A percentile compares a stretch with the other conserved stretches of the same genome.
These are phyloP conservation scores for Heterocephalus glaber DNA, from an alignment of 2,113 vertebrate species.

Conservation along the genomic window DNA sequence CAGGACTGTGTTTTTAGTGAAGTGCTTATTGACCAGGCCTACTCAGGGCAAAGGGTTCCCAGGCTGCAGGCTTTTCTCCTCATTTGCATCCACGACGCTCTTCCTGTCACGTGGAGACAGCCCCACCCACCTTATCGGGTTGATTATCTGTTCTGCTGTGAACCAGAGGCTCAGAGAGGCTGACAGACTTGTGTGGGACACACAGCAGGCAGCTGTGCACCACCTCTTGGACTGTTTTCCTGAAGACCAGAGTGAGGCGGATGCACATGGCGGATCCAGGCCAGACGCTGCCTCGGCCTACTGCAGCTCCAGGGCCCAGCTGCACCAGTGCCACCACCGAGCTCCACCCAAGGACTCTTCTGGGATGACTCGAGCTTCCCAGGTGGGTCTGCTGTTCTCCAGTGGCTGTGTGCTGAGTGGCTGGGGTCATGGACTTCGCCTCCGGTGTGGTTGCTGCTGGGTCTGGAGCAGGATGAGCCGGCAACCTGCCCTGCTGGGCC, in stretches of 20 bases:
- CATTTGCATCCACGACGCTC: background rate
- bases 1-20: background rate
- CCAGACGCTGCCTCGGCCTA: accelerated
- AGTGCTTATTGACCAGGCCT: background rate
- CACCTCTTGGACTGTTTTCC: accelerated
- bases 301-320: background rate
- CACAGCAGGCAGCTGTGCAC: background rate
- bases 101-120: background rate
- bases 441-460: accelerated
- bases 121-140: background rate
- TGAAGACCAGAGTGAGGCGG: accelerated
- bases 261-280: background rate
- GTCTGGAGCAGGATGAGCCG: background rate
- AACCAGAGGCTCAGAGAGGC: background rate
- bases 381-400: background rate
- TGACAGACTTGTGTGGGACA: background rate
- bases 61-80: background rate
- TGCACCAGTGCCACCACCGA: background rate
- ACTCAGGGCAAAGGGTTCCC: background rate
- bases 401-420: accelerated
- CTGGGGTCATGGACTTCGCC: background rate
- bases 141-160: accelerated
- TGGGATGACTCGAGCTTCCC: accelerated
- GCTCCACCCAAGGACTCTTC: accelerated
- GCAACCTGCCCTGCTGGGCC: background rate